These are phyloP conservation scores for Dryomyza anilis DNA, from an alignment of 2,888 invertebrate genomes.

Conservation along the genomic window DNA sequence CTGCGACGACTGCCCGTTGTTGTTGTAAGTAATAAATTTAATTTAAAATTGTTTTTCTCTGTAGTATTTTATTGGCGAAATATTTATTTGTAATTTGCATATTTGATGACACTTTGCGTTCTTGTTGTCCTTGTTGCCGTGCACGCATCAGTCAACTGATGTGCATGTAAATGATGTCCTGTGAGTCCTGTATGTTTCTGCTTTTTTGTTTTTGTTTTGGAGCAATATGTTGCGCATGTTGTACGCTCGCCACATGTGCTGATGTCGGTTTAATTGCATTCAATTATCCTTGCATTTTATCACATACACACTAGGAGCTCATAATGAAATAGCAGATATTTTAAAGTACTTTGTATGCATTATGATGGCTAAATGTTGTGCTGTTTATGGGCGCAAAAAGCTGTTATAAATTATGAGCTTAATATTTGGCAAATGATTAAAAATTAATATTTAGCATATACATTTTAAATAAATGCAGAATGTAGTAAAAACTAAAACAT, in stretches of 20 bases:
- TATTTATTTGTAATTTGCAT: conserved; percentile 53
- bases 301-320: conserved; percentile 5
- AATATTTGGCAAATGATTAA: too few species aligned
- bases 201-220: background rate
- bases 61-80: conserved; percentile 37
- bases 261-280: conserved; percentile 55
- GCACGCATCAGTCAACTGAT: conserved; percentile 16
- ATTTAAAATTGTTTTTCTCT: conserved; percentile 45
- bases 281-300: conserved; percentile 47
- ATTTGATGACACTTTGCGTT: conserved; percentile 48
- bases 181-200: background rate
- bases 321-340: too few species aligned
- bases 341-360: too few species aligned
- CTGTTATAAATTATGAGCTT: too few species aligned
- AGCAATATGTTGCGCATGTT: conserved; percentile 39
- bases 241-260: conserved; percentile 50
- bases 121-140: conserved; percentile 29
- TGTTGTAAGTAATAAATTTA: conserved; percentile 46
- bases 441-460: too few species aligned
- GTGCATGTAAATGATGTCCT: conserved; percentile 42
- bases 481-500: too few species aligned
- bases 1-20: too few species aligned
- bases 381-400: too few species aligned
- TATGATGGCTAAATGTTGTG: too few species aligned
- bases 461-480: too few species aligned